These are phyloP conservation scores for Mayetiola destructor DNA, from an alignment of 2,888 invertebrate species.

Conservation along the genomic window DNA sequence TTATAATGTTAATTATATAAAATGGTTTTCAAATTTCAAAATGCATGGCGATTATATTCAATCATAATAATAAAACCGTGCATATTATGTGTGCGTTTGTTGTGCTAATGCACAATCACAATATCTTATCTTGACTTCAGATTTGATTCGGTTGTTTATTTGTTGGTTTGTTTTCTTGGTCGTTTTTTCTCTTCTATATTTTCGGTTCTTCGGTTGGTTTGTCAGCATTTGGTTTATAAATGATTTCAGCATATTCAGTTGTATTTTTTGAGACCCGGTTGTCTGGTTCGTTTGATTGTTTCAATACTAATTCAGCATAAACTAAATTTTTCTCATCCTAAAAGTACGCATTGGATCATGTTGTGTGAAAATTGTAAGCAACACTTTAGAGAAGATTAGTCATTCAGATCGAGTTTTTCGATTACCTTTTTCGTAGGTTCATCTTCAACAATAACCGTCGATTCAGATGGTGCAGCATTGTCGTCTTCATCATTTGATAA, in stretches of 20 bases:
- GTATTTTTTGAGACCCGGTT: conserved; percentile 44
- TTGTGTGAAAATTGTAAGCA: no score
- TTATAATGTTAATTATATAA: no score
- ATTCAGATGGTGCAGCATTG: conserved; percentile 15
- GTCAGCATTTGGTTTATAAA: conserved; percentile 37
- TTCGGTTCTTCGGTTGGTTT: background rate
- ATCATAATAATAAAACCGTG: no score
- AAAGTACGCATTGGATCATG: conserved; percentile 7
- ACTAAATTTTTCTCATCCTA: conserved; percentile 50
- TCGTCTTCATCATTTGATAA: conserved; percentile 20
- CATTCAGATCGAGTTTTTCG: background rate
- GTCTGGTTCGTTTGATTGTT: conserved; percentile 33
- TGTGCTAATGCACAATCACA: background rate
- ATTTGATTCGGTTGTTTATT: no score
- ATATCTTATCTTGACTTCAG: background rate
- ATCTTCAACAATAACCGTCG: conserved; percentile 16
- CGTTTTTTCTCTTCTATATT: no score
- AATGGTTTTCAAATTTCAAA: no score
- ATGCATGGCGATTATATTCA: no score
- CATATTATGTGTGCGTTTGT: no score
- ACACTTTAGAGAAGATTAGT: no score
- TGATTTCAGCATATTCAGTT: conserved; percentile 69
- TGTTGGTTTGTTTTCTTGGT: no score
- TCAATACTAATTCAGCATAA: conserved; percentile 56
- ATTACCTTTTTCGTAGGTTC: conserved; percentile 14